Conservation (phyloP, 2,113 vertebrate genomes). For the Peromyscus leucopus region DNA sequence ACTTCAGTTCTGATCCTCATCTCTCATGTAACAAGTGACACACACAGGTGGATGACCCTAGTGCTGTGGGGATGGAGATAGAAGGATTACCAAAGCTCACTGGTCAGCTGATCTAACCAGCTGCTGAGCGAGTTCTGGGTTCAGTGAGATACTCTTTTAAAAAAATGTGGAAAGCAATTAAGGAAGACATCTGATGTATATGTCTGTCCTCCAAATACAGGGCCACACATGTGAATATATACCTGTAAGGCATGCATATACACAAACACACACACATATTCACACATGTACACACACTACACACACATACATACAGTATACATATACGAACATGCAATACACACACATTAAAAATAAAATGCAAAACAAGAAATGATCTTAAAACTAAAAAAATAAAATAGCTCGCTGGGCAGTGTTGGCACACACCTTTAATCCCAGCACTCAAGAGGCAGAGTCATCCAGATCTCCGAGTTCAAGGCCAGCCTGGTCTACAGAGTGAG, state of each 20-base stretch:
- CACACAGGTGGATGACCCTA: background rate
- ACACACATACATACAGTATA: background rate
- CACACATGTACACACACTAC: background rate
- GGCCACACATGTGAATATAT: background rate
- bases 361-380: background rate
- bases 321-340: background rate
- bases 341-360: background rate
- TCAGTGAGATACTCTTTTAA: background rate
- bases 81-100: too few species aligned
- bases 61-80: background rate
- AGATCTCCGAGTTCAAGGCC: background rate
- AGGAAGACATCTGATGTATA: background rate
- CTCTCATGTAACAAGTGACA: too few species aligned
- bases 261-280: background rate
- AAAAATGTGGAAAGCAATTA: background rate
- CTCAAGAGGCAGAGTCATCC: background rate
- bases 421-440: background rate
- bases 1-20: background rate
- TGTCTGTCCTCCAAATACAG: background rate
- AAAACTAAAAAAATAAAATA: background rate
- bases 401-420: background rate
- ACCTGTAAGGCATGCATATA: background rate
- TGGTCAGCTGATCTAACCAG: too few species aligned
- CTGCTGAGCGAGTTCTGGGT: too few species aligned
- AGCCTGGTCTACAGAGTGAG: background rate